Conservation (phyloP, 2,797 vertebrate genomes). For the Eulemur albifrons region DNA sequence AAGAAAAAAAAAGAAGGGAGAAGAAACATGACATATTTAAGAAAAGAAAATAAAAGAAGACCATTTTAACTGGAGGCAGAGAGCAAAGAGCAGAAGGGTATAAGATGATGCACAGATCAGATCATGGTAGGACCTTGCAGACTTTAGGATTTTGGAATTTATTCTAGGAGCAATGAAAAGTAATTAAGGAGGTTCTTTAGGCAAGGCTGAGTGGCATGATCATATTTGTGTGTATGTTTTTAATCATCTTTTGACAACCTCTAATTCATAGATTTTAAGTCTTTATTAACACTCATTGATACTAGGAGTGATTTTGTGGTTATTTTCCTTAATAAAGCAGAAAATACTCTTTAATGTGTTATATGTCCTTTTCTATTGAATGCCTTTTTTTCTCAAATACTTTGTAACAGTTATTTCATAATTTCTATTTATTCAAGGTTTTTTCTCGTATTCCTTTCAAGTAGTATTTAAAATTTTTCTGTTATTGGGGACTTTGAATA, state of each 20-base stretch:
- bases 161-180: neutral
- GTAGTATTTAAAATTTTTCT: slow-evolving; percentile 31
- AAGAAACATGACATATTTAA: neutral
- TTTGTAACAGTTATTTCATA: neutral
- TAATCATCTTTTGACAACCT: neutral
- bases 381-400: neutral
- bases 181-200: neutral
- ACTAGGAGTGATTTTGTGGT: neutral
- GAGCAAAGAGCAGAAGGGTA: neutral
- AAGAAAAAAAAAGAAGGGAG: neutral
- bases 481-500: slow-evolving; percentile 19
- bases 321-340: neutral
- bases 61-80: neutral
- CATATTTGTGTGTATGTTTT: neutral
- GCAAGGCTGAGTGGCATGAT: neutral
- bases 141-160: neutral
- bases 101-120: neutral
- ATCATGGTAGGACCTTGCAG: neutral
- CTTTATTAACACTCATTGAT: neutral
- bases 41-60: neutral
- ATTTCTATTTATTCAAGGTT: slow-evolving; percentile 13
- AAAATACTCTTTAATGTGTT: neutral
- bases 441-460: slow-evolving; percentile 40
- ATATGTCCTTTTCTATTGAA: neutral
- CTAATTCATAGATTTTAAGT: slow-evolving; percentile 24